phyloP scores from a whole-genome alignment of 2,113 vertebrate species.

The Spilogale gracilis region DNA sequence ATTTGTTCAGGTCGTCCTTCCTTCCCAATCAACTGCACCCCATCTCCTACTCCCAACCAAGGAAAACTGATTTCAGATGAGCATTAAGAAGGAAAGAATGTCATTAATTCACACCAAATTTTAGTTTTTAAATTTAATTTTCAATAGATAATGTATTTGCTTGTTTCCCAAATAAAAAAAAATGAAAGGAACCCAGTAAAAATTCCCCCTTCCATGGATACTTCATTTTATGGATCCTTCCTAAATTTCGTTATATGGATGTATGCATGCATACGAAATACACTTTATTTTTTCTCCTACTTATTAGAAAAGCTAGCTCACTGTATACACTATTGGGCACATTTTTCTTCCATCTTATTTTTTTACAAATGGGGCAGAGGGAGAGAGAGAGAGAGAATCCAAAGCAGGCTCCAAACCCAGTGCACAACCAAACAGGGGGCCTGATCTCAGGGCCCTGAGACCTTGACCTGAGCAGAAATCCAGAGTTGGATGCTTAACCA shows the following conservation, averaged over 20 bases:
- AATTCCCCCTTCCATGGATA: background rate
- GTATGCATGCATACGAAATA: background rate
- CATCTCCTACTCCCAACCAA: background rate
- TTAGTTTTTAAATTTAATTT: background rate
- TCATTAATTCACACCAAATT: background rate
- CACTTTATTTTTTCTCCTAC: background rate
- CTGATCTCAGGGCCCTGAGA: background rate
- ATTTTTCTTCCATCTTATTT: background rate
- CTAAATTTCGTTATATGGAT: background rate
- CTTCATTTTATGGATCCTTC: background rate
- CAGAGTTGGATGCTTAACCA: background rate
- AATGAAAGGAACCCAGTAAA: background rate
- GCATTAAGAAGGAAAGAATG: background rate
- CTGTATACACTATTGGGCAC: background rate
- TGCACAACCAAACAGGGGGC: background rate
- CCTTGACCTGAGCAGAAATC: background rate
- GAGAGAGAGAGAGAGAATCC: background rate
- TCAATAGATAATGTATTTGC: background rate
- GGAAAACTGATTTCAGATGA: background rate
- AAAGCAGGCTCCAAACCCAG: background rate
- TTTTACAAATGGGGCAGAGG: background rate
- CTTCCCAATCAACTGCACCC: background rate
- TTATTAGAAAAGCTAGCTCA: conserved; percentile 20
- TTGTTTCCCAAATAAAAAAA: background rate
- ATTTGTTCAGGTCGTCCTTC: background rate